Percentiles rank a stretch among this genome's conserved stretches.
Conservation (phyloP, 2,797 vertebrate genomes). For the Ara ararauna region DNA sequence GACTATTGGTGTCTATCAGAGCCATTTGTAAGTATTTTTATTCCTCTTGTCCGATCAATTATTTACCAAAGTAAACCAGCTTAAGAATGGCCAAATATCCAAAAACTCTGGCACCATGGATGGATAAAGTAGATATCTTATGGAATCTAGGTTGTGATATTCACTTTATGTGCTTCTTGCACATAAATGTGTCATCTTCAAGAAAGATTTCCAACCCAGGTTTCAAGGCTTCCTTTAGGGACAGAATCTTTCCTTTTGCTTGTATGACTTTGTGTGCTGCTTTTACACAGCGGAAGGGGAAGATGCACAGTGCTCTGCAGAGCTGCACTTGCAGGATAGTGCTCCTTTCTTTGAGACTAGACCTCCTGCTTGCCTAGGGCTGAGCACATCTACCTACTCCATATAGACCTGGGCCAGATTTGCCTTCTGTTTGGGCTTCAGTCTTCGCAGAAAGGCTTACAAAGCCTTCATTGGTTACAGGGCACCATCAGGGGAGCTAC, state of each 20-base stretch:
- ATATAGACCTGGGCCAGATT: background rate
- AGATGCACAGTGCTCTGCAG: background rate
- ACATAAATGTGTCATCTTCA: background rate
- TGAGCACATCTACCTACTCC: background rate
- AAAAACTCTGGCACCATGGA: constrained; percentile 17
- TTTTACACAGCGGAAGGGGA: background rate
- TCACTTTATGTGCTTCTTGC: background rate
- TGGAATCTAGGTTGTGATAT: background rate
- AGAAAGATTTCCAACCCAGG: background rate
- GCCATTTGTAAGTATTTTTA: constrained; percentile 2
- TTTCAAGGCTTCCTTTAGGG: background rate
- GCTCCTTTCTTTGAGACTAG: background rate
- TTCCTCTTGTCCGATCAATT: constrained; percentile 6
- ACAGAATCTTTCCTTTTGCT: background rate
- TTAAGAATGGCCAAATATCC: background rate
- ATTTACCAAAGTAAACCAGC: constrained; percentile 28
- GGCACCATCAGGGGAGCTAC: background rate
- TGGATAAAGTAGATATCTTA: constrained; percentile 7
- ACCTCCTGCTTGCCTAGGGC: background rate
- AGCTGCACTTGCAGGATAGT: background rate
- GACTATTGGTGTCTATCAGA: constrained; percentile 4
- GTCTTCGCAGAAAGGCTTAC: background rate
- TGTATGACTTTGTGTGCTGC: background rate
- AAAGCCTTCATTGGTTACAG: background rate
- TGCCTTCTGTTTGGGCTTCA: background rate